A percentile compares a stretch with the other conserved stretches of the same genome.
These are phyloP conservation scores for Telmatochromis sp. DNA, from an alignment of 2,113 vertebrate species.

Conservation along the genomic window DNA sequence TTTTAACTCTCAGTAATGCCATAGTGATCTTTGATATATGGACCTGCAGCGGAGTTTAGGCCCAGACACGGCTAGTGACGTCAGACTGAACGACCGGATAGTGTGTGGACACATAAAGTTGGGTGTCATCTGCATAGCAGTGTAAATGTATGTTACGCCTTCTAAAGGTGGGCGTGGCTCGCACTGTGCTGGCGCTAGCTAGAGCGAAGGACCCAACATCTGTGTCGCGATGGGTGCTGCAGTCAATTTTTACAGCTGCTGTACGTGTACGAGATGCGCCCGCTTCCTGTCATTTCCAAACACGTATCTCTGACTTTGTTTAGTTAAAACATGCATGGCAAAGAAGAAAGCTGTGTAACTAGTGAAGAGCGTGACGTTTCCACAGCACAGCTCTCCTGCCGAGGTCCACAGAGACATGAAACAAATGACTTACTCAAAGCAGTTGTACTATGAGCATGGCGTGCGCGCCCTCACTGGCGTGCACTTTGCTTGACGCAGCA, in stretches of 20 bases:
- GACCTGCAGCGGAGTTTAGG: background rate
- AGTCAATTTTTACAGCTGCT: background rate
- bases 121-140: background rate
- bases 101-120: background rate
- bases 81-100: background rate
- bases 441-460: background rate
- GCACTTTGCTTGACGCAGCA: background rate
- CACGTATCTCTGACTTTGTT: background rate
- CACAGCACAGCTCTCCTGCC: background rate
- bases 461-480: background rate
- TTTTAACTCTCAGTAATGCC: background rate
- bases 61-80: background rate
- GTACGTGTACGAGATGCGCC: background rate
- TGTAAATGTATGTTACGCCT: background rate
- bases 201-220: background rate
- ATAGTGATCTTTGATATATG: rapidly evolving
- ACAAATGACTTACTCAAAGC: background rate
- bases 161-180: background rate
- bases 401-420: background rate
- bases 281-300: background rate
- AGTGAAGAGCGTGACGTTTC: background rate
- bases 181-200: background rate
- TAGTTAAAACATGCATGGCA: background rate
- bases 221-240: background rate
- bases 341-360: background rate